A percentile compares a stretch with the other conserved stretches of the same genome.
Evolutionary conservation across 2,797 vertebrate species (phyloP).

Genomic region (Carcharodon carcharias): DNA sequence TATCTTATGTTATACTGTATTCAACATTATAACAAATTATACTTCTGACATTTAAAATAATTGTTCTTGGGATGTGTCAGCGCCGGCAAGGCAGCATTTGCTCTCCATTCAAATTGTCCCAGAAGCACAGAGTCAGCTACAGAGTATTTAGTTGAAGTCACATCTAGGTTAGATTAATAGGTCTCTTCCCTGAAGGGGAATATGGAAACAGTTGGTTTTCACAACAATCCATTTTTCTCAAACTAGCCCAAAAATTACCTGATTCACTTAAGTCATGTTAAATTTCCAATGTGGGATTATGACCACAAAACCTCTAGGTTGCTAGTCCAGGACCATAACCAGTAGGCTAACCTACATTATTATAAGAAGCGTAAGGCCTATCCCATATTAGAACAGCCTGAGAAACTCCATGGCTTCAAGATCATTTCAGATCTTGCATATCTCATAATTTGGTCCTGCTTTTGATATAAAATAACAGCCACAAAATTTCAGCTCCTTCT

Average conservation of each 20-base stretch:
- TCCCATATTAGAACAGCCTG: background rate
- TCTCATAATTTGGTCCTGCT: no score
- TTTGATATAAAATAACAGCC: no score
- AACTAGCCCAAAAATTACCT: background rate
- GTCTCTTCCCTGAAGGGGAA: background rate
- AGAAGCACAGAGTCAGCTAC: background rate
- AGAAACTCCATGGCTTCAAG: background rate
- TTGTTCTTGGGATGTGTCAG: no score
- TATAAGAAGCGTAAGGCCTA: background rate
- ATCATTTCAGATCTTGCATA: background rate
- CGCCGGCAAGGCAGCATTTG: background rate
- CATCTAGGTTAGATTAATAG: background rate
- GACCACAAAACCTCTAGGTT: background rate
- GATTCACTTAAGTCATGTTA: background rate
- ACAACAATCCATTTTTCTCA: background rate
- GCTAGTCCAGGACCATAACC: background rate
- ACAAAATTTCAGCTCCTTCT: no score
- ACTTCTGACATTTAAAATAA: no score
- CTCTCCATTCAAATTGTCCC: background rate
- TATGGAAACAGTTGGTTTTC: background rate
- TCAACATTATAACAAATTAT: no score
- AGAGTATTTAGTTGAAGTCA: background rate
- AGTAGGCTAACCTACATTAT: background rate
- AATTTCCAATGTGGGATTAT: background rate
- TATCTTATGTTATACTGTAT: no score